Evolutionary conservation across 2,113 vertebrate genomes (phyloP).

Genomic region (Petaurus breviceps): DNA sequence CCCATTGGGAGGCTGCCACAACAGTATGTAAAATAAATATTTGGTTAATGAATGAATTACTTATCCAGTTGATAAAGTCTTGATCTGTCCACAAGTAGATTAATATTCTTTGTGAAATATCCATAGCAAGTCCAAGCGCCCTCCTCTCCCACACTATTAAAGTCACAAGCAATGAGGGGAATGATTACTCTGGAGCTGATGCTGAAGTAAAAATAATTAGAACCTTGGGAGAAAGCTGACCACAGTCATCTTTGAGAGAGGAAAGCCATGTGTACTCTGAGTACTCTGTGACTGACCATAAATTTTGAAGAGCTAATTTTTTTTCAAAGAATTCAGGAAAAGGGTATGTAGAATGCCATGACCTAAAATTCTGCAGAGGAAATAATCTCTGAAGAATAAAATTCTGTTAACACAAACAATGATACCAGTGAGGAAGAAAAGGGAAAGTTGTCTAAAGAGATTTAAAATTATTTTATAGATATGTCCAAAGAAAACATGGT

Average conservation of each 20-base stretch:
- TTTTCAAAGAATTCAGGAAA: background rate
- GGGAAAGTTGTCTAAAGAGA: background rate
- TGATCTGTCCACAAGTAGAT: constrained; percentile 21
- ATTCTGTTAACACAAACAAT: background rate
- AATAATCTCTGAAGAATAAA: background rate
- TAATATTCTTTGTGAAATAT: constrained; percentile 19
- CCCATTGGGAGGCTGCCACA: background rate
- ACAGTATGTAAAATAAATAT: background rate
- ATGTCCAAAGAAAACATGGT: background rate
- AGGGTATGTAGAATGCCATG: background rate
- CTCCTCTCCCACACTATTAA: background rate
- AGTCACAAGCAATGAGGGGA: background rate
- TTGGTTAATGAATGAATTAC: constrained; percentile 44
- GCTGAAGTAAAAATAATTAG: background rate
- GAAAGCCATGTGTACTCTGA: background rate
- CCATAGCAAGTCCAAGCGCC: background rate
- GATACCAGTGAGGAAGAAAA: background rate
- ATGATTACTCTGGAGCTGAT: background rate
- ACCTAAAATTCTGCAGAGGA: background rate
- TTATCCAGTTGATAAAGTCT: background rate
- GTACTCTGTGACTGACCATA: background rate
- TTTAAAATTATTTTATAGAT: background rate
- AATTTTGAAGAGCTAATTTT: background rate
- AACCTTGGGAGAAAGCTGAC: background rate
- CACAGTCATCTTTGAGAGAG: background rate